Conservation (phyloP, 2,888 invertebrate genomes). For the Drosophila borborema region DNA sequence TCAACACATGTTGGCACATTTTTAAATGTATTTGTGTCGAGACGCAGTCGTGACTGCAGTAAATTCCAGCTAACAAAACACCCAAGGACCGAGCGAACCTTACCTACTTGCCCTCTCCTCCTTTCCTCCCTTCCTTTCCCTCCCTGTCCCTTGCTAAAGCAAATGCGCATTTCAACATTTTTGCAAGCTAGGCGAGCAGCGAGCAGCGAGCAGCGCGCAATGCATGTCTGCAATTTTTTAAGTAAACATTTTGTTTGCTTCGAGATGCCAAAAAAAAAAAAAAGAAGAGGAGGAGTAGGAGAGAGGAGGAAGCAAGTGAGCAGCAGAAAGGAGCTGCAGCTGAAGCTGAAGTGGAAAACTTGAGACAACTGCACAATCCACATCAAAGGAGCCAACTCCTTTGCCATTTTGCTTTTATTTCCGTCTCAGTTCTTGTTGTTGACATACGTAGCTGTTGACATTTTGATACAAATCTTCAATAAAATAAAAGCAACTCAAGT, state of each 20-base stretch:
- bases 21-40: slow-evolving; percentile 68
- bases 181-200: slow-evolving; percentile 30
- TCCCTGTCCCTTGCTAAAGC: background rate
- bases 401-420: slow-evolving; percentile 18
- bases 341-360: slow-evolving; percentile 41
- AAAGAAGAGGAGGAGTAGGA: background rate
- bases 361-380: slow-evolving; percentile 67
- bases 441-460: slow-evolving; percentile 73
- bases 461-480: slow-evolving; percentile 80
- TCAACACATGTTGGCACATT: slow-evolving; percentile 53
- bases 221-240: slow-evolving; percentile 76
- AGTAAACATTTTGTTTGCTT: slow-evolving; percentile 75
- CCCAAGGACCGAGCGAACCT: slow-evolving; percentile 15
- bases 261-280: slow-evolving; percentile 9
- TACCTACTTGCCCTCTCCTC: background rate
- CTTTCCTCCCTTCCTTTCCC: too few relatives aligned
- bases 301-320: background rate
- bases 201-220: slow-evolving; percentile 39
- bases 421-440: slow-evolving; percentile 44
- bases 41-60: slow-evolving; percentile 74
- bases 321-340: slow-evolving; percentile 4
- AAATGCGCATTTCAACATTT: slow-evolving; percentile 52
- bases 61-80: slow-evolving; percentile 65
- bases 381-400: slow-evolving; percentile 61
- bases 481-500: slow-evolving; percentile 73